These are phyloP conservation scores for Sthenelais limicola DNA, from an alignment of 2,888 invertebrate genomes.

Conservation along the genomic window DNA sequence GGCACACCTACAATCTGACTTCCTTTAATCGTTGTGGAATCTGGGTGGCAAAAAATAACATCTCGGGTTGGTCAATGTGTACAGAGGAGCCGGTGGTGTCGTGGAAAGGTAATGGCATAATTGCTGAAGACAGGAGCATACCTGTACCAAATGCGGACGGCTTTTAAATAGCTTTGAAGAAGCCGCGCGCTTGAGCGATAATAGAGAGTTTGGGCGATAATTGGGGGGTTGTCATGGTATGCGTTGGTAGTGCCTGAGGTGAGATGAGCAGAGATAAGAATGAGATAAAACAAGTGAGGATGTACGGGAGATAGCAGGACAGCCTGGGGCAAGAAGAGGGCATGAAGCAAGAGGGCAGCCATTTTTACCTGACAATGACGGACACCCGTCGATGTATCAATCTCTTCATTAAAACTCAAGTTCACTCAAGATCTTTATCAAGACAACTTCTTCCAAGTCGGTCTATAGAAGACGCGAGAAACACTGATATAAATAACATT, in stretches of 20 bases:
- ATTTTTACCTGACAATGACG: constrained; percentile 22
- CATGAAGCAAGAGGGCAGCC: background rate
- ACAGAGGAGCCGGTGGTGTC: too few relatives aligned
- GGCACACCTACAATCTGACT: background rate
- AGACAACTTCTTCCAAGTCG: too few relatives aligned
- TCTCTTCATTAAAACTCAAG: too few relatives aligned
- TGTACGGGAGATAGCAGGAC: constrained; percentile 28
- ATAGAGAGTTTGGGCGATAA: constrained; percentile 8
- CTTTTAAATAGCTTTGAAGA: constrained; percentile 9
- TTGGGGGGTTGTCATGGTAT: too few relatives aligned
- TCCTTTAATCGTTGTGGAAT: background rate
- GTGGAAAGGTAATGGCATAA: constrained; percentile 26
- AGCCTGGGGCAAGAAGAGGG: too few relatives aligned
- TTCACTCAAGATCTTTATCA: too few relatives aligned
- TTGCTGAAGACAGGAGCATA: constrained; percentile 20
- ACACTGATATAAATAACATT: too few relatives aligned
- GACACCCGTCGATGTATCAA: constrained; percentile 16
- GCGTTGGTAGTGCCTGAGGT: constrained; percentile 8
- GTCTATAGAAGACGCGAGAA: too few relatives aligned
- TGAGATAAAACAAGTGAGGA: constrained; percentile 32
- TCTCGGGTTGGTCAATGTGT: background rate
- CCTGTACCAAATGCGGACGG: constrained; percentile 4
- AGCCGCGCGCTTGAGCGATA: constrained; percentile 15
- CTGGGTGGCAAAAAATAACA: background rate
- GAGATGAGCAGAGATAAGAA: constrained; percentile 2